Percentiles rank a stretch among this genome's conserved stretches.
Conservation (phyloP, 2,888 invertebrate species). For the Agrotis puta region DNA sequence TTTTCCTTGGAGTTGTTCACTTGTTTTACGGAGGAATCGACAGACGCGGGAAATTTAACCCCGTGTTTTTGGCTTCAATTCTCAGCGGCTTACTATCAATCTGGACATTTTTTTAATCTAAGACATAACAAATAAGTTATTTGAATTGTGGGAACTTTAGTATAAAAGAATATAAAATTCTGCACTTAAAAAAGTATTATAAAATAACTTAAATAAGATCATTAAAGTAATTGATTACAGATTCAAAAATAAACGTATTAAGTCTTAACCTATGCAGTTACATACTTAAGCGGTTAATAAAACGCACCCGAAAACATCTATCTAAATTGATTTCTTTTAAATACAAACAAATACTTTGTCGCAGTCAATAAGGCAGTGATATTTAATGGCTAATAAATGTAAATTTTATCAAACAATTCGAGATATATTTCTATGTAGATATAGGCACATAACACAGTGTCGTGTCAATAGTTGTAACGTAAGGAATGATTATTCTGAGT, state of each 20-base stretch:
- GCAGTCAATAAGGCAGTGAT: conserved; percentile 62
- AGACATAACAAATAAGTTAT: conserved; percentile 32
- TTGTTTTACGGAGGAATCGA: too few relatives aligned
- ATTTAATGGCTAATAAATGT: conserved; percentile 54
- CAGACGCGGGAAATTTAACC: too few relatives aligned
- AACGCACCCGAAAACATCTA: conserved; percentile 51
- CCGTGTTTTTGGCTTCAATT: too few relatives aligned
- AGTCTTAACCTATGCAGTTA: conserved; percentile 48
- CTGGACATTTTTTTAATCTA: too few relatives aligned
- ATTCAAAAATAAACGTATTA: conserved; percentile 40
- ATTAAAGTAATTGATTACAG: conserved; percentile 48
- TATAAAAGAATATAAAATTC: conserved; percentile 39
- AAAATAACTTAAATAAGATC: conserved; percentile 32
- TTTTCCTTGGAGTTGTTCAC: too few relatives aligned
- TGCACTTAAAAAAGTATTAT: conserved; percentile 24
- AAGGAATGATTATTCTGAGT: conserved; percentile 54
- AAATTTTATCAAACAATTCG: conserved; percentile 40
- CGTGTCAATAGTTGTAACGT: conserved; percentile 25
- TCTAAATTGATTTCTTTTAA: conserved; percentile 21
- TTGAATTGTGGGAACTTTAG: conserved; percentile 49
- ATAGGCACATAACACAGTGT: conserved; percentile 56
- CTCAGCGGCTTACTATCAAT: too few relatives aligned
- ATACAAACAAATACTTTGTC: conserved; percentile 43
- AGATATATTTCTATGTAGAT: conserved; percentile 43
- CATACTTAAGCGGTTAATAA: conserved; percentile 58